Percentiles rank a stretch among this genome's conserved stretches.
Evolutionary conservation across 2,888 invertebrate genomes (phyloP).

Genomic region (Harpagoxenus sublaevis): DNA sequence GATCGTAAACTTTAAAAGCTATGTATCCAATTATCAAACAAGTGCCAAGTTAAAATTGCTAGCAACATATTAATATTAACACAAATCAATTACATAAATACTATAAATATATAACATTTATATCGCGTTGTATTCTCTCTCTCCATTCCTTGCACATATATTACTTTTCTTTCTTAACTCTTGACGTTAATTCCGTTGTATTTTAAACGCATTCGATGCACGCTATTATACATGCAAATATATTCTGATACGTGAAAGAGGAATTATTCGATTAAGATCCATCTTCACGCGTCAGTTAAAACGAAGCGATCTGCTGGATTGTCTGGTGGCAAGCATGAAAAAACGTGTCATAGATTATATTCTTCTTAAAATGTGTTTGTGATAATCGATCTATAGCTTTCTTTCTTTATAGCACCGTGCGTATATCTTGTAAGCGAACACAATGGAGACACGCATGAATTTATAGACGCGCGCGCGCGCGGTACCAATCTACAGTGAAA

Average conservation of each 20-base stretch:
- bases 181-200: background rate
- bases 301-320: conserved; percentile 59
- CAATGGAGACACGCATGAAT: conserved; percentile 30
- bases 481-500: conserved; percentile 38
- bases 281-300: conserved; percentile 65
- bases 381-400: conserved; percentile 56
- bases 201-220: background rate
- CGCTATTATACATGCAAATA: conserved; percentile 23
- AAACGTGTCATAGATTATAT: conserved; percentile 64
- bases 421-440: conserved; percentile 20
- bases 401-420: conserved; percentile 61
- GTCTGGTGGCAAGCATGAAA: conserved; percentile 20
- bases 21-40: background rate
- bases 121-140: background rate
- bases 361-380: conserved; percentile 55
- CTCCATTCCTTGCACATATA: background rate
- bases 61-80: background rate
- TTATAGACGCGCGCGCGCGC: conserved; percentile 13
- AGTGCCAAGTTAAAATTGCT: background rate
- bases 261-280: conserved; percentile 74
- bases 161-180: conserved; percentile 1
- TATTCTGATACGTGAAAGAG: conserved; percentile 66
- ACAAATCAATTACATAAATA: background rate
- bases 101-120: background rate
- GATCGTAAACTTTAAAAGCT: background rate